Evolutionary conservation across 2,113 vertebrate genomes (phyloP).

Genomic region (Sylvia atricapilla): DNA sequence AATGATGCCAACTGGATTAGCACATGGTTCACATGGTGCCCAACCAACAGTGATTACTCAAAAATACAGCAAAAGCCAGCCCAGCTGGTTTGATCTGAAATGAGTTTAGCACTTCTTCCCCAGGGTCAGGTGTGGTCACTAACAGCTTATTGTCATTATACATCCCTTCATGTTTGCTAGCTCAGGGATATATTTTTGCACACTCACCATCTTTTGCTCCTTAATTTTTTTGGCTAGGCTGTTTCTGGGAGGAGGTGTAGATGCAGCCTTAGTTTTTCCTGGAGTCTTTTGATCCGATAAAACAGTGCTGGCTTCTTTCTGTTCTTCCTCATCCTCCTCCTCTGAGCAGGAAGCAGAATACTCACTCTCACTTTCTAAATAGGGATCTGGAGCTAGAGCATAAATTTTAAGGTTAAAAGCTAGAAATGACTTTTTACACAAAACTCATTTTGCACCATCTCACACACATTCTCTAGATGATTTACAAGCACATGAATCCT

Average conservation of each 20-base stretch:
- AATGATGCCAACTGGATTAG: neutral
- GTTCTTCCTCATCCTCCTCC: constrained; percentile 69
- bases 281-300: constrained; percentile 56
- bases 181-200: neutral
- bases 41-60: neutral
- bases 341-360: constrained; percentile 85
- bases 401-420: constrained; percentile 6
- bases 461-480: neutral
- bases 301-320: neutral
- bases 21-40: neutral
- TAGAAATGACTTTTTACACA: neutral
- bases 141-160: neutral
- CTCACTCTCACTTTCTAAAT: constrained; percentile 87
- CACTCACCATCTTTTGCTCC: constrained; percentile 68
- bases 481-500: neutral
- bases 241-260: constrained; percentile 63
- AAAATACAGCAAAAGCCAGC: neutral
- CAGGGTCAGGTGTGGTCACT: neutral
- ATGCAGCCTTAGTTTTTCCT: constrained; percentile 56
- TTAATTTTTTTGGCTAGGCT: constrained; percentile 77
- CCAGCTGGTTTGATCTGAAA: neutral
- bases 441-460: neutral
- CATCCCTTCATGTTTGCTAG: neutral
- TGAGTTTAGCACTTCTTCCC: neutral
- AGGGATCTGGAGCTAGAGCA: constrained; percentile 72